phyloP scores from a whole-genome alignment of 1,140 invertebrate species.

The Harpegnathos saltator region DNA sequence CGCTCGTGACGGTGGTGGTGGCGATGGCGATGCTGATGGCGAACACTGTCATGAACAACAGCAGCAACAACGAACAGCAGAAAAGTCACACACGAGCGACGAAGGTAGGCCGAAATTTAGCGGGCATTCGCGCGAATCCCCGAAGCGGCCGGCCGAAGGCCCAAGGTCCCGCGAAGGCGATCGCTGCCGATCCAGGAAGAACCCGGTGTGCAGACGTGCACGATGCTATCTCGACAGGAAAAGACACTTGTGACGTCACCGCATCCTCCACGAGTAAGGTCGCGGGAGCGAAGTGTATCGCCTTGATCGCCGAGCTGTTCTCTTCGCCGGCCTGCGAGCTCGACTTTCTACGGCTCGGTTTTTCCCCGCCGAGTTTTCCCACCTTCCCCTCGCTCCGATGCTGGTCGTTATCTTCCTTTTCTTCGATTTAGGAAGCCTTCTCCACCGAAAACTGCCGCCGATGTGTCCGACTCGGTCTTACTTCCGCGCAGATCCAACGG shows the following conservation, averaged over 20 bases:
- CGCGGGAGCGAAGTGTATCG: neutral
- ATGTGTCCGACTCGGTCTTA: too few species aligned
- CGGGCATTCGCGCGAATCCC: neutral
- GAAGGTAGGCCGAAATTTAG: conserved; percentile 9
- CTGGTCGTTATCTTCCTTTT: too few species aligned
- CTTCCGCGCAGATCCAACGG: too few species aligned
- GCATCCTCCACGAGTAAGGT: conserved; percentile 19
- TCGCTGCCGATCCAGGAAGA: conserved; percentile 33
- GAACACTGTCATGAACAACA: conserved; percentile 23
- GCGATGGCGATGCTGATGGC: too few species aligned
- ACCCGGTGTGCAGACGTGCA: neutral
- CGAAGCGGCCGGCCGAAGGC: neutral
- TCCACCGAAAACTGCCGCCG: too few species aligned
- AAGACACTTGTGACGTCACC: conserved; percentile 40
- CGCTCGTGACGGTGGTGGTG: too few species aligned
- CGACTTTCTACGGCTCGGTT: neutral
- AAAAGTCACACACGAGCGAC: neutral
- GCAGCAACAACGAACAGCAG: neutral
- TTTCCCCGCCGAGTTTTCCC: neutral
- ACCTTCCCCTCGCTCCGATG: too few species aligned
- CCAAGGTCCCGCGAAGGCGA: neutral
- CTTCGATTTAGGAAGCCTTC: too few species aligned
- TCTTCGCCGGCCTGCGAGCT: neutral
- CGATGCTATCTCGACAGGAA: conserved; percentile 48
- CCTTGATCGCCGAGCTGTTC: conserved; percentile 5